Evolutionary conservation across 2,797 vertebrate species (phyloP).

Genomic region (Etheostoma nigrum): DNA sequence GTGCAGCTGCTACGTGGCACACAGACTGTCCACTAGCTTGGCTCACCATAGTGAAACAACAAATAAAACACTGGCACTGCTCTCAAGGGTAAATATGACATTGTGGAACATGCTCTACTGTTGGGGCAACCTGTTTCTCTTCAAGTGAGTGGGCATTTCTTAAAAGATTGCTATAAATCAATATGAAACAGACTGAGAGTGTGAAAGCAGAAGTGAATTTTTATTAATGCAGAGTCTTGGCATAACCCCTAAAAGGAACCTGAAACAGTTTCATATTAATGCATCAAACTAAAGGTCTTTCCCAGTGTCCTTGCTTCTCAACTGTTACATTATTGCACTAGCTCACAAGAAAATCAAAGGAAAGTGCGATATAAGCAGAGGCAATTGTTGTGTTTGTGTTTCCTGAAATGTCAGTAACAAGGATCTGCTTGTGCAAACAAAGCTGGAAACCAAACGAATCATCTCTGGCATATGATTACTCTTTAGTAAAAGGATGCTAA

Average conservation of each 20-base stretch:
- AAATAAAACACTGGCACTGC: conserved; percentile 62
- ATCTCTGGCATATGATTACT: background rate
- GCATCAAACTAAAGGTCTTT: background rate
- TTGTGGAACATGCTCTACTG: background rate
- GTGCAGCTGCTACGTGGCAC: conserved; percentile 45
- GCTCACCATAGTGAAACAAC: conserved; percentile 60
- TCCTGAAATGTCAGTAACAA: background rate
- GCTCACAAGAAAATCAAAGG: background rate
- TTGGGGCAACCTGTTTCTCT: background rate
- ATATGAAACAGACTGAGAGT: background rate
- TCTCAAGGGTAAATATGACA: conserved; percentile 49
- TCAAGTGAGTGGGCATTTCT: conserved; percentile 9
- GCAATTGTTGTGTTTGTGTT: background rate
- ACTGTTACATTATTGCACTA: background rate
- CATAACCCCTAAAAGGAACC: background rate
- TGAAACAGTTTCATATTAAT: conserved; percentile 9
- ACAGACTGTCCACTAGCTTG: conserved; percentile 26
- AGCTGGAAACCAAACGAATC: background rate
- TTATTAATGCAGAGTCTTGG: background rate
- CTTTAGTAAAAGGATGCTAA: conserved; percentile 9
- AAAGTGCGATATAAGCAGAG: background rate
- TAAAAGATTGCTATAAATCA: background rate
- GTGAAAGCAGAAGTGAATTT: background rate
- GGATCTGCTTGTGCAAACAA: background rate
- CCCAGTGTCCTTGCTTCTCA: background rate